These are phyloP conservation scores for Podiceps cristatus DNA, from an alignment of 2,113 vertebrate genomes.

Conservation along the genomic window DNA sequence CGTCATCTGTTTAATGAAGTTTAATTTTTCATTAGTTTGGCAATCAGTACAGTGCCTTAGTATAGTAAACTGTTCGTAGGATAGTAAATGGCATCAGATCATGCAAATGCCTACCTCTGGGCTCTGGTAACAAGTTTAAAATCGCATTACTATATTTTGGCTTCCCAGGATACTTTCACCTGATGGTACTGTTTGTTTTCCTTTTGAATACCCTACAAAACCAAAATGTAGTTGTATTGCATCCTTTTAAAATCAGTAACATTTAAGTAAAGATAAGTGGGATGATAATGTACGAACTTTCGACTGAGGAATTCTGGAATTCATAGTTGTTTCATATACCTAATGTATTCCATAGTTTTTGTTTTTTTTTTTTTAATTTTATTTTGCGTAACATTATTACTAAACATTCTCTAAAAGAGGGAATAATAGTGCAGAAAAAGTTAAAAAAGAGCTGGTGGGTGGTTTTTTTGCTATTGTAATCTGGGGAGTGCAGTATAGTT, in stretches of 20 bases:
- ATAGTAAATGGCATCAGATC: background rate
- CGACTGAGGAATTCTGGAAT: background rate
- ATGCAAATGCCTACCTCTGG: background rate
- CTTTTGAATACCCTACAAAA: background rate
- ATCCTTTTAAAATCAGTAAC: background rate
- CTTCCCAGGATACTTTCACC: background rate
- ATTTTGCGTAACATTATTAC: background rate
- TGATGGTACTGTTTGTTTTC: background rate
- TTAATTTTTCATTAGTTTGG: conserved; percentile 10
- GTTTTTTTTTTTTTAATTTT: background rate
- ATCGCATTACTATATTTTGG: background rate
- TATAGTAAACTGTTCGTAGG: background rate
- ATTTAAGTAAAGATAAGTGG: background rate
- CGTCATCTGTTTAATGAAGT: background rate
- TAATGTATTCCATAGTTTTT: background rate
- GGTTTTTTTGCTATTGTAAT: background rate
- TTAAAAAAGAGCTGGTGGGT: background rate
- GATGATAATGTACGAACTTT: background rate
- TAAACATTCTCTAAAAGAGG: background rate
- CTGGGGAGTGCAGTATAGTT: background rate
- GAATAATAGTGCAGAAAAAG: background rate
- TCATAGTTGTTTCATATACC: background rate
- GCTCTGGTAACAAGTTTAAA: background rate
- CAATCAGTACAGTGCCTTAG: background rate
- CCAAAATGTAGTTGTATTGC: background rate